Base-by-base conservation (phyloP, 2,888 invertebrate species). In the Tipula unca region DNA sequence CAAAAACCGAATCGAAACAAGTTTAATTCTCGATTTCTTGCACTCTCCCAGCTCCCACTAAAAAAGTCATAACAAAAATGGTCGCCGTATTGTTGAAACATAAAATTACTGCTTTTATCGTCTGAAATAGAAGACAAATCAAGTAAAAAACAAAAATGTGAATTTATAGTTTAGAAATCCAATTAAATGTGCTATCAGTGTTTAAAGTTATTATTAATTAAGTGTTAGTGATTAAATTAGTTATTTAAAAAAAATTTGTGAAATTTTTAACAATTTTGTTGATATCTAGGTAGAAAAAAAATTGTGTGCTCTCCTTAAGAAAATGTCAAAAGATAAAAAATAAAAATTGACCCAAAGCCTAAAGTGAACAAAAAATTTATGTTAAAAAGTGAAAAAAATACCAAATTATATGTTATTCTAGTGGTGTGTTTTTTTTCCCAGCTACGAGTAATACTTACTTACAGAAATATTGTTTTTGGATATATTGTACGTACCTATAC, bases 31-130 rank as follows among this genome's bases (percentile, higher is more conserved):
- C 69, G 25, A 25, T 69, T 69, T 25, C 69, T 17, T 54, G 10
- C 69, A 8, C 69, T 69, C 69, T 69, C 69, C 69, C 25, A 69
- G 20, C 69, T 69, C 69, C 69, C 25, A 69, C 69, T 69, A 25
- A 69, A 69, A 69, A 69, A 25, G 69, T 69, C 69, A 69, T 69
- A 69, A 69, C 69, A 69, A 69, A 69, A 69, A 69, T 69, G 69
- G 69, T 69, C 13, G 69, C 69, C 69, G 69, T 69, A 69, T 69
- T 3, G 69, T 69, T 8, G 69, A 20, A 69, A 69, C 69, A 8
- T 10, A 69, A 69, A 48, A 48, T n/a, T n/a, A 3, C 48, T n/a
- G 48, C 8, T n/a, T 48, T 48, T 69, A 25, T 25, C 69, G 69
- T 69, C 13, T 25, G 20, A 69, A 10, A 25, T 4, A 17, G 17